A percentile compares a stretch with the other conserved stretches of the same genome.
phyloP scores from a whole-genome alignment of 2,888 invertebrate species.

The Oscheius sp. region DNA sequence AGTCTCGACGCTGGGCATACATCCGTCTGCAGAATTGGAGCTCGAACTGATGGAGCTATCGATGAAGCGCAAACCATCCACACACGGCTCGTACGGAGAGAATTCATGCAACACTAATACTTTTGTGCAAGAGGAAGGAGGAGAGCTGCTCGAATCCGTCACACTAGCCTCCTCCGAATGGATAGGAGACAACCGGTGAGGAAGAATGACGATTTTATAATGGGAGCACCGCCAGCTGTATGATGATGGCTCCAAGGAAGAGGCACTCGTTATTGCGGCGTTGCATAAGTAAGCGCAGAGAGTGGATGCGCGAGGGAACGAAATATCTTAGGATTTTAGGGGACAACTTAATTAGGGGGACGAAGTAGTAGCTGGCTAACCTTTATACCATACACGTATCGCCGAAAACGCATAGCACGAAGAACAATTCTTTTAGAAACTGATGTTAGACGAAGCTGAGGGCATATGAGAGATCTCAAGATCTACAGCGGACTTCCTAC shows the following conservation, averaged over 20 bases:
- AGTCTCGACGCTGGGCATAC: conserved; percentile 51
- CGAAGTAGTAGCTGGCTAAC: too few species aligned
- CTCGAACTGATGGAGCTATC: conserved; percentile 26
- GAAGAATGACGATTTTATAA: conserved; percentile 14
- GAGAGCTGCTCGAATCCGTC: background rate
- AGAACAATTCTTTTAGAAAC: too few species aligned
- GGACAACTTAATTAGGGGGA: too few species aligned
- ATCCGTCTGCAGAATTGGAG: conserved; percentile 44
- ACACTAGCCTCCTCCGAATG: background rate
- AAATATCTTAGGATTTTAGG: background rate
- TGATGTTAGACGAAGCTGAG: too few species aligned
- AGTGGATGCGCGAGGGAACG: conserved; percentile 17
- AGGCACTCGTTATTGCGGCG: conserved; percentile 27
- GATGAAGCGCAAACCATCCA: conserved; percentile 27
- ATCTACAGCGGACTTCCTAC: too few species aligned
- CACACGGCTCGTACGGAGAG: conserved; percentile 11
- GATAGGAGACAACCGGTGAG: conserved; percentile 7
- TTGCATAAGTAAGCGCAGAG: conserved; percentile 28
- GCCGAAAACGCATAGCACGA: too few species aligned
- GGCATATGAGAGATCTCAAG: too few species aligned
- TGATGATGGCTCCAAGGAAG: conserved; percentile 25
- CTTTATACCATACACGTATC: too few species aligned
- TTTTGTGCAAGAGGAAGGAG: conserved; percentile 20
- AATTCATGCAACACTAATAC: conserved; percentile 18
- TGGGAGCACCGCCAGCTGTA: background rate